phyloP scores from a whole-genome alignment of 92 coral and sea anemone genomes.

The Epizoanthus ramosus region DNA sequence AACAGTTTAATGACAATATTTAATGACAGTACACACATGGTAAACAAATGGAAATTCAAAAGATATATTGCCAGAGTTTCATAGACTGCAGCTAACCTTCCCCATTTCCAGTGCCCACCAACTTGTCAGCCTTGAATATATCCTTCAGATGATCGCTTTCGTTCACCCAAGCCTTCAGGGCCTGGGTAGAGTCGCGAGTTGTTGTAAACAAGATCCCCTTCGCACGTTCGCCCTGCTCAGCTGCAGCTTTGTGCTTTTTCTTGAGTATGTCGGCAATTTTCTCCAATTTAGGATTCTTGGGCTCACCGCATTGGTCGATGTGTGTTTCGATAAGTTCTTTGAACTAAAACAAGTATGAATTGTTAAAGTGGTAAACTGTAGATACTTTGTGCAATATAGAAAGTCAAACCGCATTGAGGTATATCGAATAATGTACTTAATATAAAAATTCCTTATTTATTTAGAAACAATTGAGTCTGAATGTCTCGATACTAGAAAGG shows the following conservation, averaged over 20 bases:
- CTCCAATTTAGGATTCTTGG: conserved; percentile 68
- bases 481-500: too few relatives aligned
- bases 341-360: conserved; percentile 9
- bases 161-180: conserved; percentile 72
- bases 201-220: conserved; percentile 79
- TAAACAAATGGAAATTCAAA: too few relatives aligned
- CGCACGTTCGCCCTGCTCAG: conserved; percentile 38
- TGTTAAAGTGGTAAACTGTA: not conserved
- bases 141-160: conserved; percentile 51
- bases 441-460: too few relatives aligned
- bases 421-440: too few relatives aligned
- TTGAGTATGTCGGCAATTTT: conserved; percentile 54
- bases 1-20: too few relatives aligned
- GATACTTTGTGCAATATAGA: too few relatives aligned
- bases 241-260: conserved; percentile 34
- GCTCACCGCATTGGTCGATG: conserved; percentile 44
- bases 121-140: conserved; percentile 62
- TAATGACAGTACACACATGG: too few relatives aligned
- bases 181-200: conserved; percentile 70
- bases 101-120: conserved; percentile 86
- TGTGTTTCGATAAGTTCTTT: conserved; percentile 9
- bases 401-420: too few relatives aligned
- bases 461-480: not conserved
- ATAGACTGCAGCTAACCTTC: conserved; percentile 49
- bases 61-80: too few relatives aligned